Evolutionary conservation across 2,113 vertebrate species (phyloP).

Genomic region (Gnathonemus longibarbis): DNA sequence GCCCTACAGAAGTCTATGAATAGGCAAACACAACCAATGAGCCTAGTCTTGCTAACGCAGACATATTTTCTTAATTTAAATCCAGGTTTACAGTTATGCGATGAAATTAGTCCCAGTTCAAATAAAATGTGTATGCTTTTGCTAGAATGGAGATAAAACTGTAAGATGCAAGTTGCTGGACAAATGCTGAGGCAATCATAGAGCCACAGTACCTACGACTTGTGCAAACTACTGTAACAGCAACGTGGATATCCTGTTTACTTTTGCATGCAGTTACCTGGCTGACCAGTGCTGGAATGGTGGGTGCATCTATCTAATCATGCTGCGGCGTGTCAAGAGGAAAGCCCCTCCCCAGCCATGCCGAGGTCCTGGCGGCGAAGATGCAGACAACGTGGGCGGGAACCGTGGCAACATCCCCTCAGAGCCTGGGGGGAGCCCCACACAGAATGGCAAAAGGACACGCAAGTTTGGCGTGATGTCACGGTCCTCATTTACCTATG

Average conservation of each 20-base stretch:
- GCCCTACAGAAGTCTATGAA: background rate
- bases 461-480: constrained; percentile 92
- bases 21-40: background rate
- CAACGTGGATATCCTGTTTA: background rate
- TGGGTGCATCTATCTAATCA: constrained; percentile 90
- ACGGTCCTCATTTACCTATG: constrained; percentile 48
- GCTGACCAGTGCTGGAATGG: constrained; percentile 97
- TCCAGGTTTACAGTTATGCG: background rate
- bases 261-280: constrained; percentile 72
- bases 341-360: constrained; percentile 80
- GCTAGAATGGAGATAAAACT: background rate
- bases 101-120: background rate
- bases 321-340: constrained; percentile 89
- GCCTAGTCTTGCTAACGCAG: background rate
- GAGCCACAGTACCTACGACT: background rate
- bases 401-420: constrained; percentile 50
- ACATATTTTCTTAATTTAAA: background rate
- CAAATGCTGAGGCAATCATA: background rate
- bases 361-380: constrained; percentile 44
- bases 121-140: background rate
- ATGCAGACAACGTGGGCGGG: constrained; percentile 54
- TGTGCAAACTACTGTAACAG: background rate
- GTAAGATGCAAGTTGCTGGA: background rate
- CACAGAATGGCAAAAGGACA: constrained; percentile 72
- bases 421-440: constrained; percentile 41